Evolutionary conservation across 2,797 vertebrate genomes (phyloP).

Genomic region (Sphaeramia orbicularis): DNA sequence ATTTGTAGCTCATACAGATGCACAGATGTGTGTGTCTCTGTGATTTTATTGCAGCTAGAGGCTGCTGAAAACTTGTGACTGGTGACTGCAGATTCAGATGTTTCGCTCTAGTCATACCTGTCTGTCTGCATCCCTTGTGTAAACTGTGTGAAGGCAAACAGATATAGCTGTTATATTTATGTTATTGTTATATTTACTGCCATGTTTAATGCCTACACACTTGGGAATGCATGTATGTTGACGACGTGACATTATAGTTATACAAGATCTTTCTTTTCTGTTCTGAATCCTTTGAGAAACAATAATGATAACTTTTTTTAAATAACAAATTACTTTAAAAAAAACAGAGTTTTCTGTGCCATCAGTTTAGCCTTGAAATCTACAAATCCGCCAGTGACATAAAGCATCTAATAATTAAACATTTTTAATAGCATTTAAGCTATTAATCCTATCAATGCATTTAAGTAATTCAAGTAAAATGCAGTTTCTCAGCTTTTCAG

Average conservation of each 20-base stretch:
- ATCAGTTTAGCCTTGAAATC: too few species aligned
- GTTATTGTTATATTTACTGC: background rate
- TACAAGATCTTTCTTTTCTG: too few species aligned
- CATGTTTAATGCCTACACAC: background rate
- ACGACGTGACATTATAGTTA: too few species aligned
- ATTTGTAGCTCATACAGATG: slow-evolving; percentile 33
- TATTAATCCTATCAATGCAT: too few species aligned
- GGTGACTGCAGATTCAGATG: slow-evolving; percentile 44
- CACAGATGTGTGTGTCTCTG: slow-evolving; percentile 26
- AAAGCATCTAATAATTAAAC: too few species aligned
- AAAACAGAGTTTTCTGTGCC: background rate
- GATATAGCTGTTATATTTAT: background rate
- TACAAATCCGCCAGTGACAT: too few species aligned
- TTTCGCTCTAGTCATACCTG: slow-evolving; percentile 29
- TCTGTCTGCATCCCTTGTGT: slow-evolving; percentile 4
- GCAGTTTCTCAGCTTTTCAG: too few species aligned
- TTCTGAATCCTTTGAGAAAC: too few species aligned
- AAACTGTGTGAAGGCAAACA: slow-evolving; percentile 1
- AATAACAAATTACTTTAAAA: background rate
- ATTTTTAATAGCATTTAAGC: too few species aligned
- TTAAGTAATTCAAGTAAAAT: too few species aligned
- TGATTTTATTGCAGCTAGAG: slow-evolving; percentile 39
- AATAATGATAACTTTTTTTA: background rate
- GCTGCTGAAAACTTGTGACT: slow-evolving; percentile 33
- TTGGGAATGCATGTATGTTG: too few species aligned